Evolutionary conservation across 2,888 invertebrate species (phyloP), one percentile per base, ranked within the genome.

Genomic region (Allolobophora icterica): DNA sequence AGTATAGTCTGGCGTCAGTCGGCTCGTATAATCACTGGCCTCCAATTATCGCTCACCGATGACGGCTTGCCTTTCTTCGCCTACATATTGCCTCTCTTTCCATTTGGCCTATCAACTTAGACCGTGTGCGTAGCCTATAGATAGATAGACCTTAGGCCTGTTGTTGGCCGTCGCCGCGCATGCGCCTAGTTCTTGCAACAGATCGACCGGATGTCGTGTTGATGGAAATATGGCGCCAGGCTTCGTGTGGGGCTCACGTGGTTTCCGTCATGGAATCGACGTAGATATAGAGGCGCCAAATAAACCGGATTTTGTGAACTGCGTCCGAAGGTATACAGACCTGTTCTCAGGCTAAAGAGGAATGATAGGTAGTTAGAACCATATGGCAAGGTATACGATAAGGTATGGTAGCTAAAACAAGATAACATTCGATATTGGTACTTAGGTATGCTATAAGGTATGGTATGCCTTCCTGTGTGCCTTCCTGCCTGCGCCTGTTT

Each of bases 1-100:
- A 87, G 87, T 87, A 87, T 21, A 87, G 87, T 87, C 87, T 87
- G 87, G 87, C 87, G 87, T 87, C 87, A 87, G 87, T 87, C 87
- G 34, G 87, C 38, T 38, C 87, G 35, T 87, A 35, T 35, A 87
- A 87, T 71, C 34, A 38, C 87, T 34, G 24, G 34, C 87, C 87
- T 38, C 87, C 87, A 87, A 87, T 87, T 87, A 87, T 87, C 87
- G 87, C 38, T n/a, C 71, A 71, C 87, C 87, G 87, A 35, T 87
- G 87, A 87, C 87, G 87, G 87, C 34, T 35, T 34, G 87, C 87
- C 35, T 87, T 87, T 87, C 21, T n/a, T 71, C 71, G 71, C 71
- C 71, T 0, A 5, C 8, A 71, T 71, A n/a, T 71, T 71, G 71
- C 71, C 71, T 71, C 71, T 71, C 71, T n/a, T 71, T 71, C 71